phyloP scores from a whole-genome alignment of 2,797 vertebrate genomes.

The Petrocephalus schoutedeni region DNA sequence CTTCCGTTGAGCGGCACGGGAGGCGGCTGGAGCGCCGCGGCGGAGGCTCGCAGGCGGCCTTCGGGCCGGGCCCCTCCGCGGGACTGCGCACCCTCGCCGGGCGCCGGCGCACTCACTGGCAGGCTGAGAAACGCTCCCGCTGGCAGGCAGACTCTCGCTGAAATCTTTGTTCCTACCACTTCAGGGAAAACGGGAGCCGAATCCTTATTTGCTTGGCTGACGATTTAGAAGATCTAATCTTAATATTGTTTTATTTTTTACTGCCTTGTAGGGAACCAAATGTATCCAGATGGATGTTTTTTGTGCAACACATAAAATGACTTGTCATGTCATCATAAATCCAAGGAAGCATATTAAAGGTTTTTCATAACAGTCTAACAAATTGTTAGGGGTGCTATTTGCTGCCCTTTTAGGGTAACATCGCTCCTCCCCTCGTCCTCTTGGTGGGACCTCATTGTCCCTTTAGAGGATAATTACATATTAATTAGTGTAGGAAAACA shows the following conservation, averaged over 20 bases:
- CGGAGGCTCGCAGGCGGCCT: background rate
- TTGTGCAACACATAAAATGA: background rate
- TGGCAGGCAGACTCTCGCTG: background rate
- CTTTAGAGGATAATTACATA: background rate
- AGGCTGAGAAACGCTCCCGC: background rate
- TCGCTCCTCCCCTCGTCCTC: background rate
- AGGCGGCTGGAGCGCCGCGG: background rate
- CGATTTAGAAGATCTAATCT: background rate
- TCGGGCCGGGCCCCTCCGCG: background rate
- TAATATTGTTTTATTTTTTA: background rate
- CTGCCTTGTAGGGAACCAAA: background rate
- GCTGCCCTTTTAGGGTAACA: background rate
- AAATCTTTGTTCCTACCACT: background rate
- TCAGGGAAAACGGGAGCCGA: background rate
- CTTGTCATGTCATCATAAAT: background rate
- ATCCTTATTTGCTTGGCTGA: background rate
- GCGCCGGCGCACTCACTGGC: background rate
- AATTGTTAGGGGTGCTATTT: background rate
- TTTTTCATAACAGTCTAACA: background rate
- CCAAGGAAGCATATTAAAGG: background rate
- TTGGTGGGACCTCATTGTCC: background rate
- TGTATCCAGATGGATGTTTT: background rate
- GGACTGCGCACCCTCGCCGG: background rate
- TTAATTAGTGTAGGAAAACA: background rate
- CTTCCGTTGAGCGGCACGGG: background rate